Evolutionary conservation across 2,888 invertebrate species (phyloP), one percentile per base, ranked within the genome.

Genomic region (Sclerodermus sp.): DNA sequence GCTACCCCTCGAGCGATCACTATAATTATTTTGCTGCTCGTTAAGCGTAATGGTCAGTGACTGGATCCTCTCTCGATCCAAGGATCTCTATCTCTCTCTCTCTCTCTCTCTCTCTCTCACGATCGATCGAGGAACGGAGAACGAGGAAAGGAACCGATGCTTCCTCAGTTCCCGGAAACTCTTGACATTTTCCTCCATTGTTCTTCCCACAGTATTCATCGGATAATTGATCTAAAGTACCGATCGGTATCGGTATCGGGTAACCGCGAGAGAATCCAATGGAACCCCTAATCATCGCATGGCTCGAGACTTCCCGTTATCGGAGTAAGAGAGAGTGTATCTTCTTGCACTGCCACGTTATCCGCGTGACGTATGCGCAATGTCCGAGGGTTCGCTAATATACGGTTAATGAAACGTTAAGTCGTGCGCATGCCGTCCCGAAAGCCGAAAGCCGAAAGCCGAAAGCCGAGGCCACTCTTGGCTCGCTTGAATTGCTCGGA

Each of bases 401-500:
- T 65, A 67, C 59, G 66, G 67, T 64, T 67, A 68, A 68, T 67
- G 67, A 69, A 68, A 68, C 61, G 51, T 64, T 55, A 55, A 56
- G 60, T 58, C 65, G 58, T 58, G 60, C 60, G 60, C 40, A 29
- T 10, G 32, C 18, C 40, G 23, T n/a, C 30, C 17, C 10, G 16
- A 15, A 42, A 43, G 32, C 23, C n/a, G 14, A 43, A 36, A n/a
- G n/a, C 18, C 30, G 23, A 17, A 36, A 23, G 17, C 36, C 15
- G n/a, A 10, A 14, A 42, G 6, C 23, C 40, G 41, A 17, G 23
- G 30, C 29, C 3, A 8, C 37, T 16, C 23, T 17, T 30, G 40
- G 16, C 37, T 10, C 15, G 16, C 36, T 38, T 8, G 41, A 14
- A 29, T 14, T 14, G 45, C 45, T 32, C 17, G 10, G 12, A 14